Evolutionary conservation across 1,140 invertebrate species (phyloP), one percentile per base, ranked within the genome.

Genomic region (Sweltsa coloradensis): DNA sequence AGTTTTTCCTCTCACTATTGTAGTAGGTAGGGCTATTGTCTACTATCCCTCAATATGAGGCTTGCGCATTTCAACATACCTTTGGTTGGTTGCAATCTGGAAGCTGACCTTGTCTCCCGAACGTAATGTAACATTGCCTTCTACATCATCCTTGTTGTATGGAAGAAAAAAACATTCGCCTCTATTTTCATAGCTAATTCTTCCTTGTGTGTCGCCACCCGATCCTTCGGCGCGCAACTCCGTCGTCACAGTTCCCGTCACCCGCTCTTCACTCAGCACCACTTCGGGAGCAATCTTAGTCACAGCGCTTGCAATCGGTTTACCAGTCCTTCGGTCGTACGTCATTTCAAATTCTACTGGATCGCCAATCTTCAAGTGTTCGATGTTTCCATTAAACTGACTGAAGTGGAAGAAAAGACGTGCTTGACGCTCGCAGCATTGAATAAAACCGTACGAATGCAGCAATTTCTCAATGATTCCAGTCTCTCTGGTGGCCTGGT

Each of bases 331-430:
- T 34, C 90, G 76, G 66, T 98, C 94, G 65, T 93, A 95, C 5
- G 92, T 96, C 88, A 96, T 95, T 73, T 97, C 90, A 72, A 97
- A 97, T 73, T 98, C 93, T 6, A 98, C 94, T 31, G 92, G 87
- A 74, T 98, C 94, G 52, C 93, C 94, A 61, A 97, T 90, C 72
- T 95, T 95, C 27, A 97, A 71, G 70, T 93, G 89, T 62, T 97
- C 93, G 65, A 94, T 92, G 61, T 92, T 95, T 49, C 92, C 93
- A 67, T 82, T 89, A 64, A 94, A 97, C 72, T 98, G 93, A 64
- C 89, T 94, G 65, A 93, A 97, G 75, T 97, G 94, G 74, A 98
- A 98, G 72, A 97, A 97, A 45, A 97, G 71, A 57, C 93, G 77
- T 18, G 91, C 92, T 67, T 98, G 92, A 57, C 92, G 76, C 68